Base-by-base conservation (phyloP, 2,888 invertebrate species). In the Metacarcinus magister region DNA sequence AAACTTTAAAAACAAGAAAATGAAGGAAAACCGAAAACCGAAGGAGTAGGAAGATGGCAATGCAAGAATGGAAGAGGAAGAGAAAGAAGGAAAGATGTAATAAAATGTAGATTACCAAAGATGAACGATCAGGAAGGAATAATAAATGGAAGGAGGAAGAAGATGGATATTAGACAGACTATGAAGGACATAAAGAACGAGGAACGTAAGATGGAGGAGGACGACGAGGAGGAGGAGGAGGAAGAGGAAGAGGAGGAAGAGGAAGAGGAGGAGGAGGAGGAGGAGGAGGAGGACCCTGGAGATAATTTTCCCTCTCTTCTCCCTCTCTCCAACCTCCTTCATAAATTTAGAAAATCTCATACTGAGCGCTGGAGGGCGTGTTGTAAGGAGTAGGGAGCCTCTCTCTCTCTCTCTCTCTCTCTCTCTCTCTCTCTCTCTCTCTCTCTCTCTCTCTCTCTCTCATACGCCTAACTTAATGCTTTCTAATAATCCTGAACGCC, bases 341-440 rank as follows among this genome's bases (percentile, higher is more conserved):
- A 82, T 82, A 82, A 82, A 82, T 82, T 82, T 82, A 82, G 32
- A 82, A 32, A 82, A 82, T 82, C 82, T 82, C 82, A 82, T 82
- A 32, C 82, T 28, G 8, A 82, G 2, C 28, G 82, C 82, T 82
- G 13, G 82, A 82, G 82, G 82, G 32, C 82, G 13, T 82, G 82
- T 82, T 32, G 82, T 82, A 82, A 82, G 82, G 28, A 16, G 5
- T 5, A 19, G 0, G 13, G 19, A 23, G 23, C 32, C 82, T 82
- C 82, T 82, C 82, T 82, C 82, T 82, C 82, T 82, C 82, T 82
- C 82, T 82, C 82, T 82, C 82, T 32, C 82, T 82, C 82, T 82
- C 82, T 82, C 82, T 82, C 82, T 82, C 82, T 82, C 82, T 82
- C 82, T 82, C 82, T 82, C 82, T 82, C 82, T 82, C 82, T 82